Conservation (phyloP, 2,113 vertebrate genomes). For the Microtus richardsoni region DNA sequence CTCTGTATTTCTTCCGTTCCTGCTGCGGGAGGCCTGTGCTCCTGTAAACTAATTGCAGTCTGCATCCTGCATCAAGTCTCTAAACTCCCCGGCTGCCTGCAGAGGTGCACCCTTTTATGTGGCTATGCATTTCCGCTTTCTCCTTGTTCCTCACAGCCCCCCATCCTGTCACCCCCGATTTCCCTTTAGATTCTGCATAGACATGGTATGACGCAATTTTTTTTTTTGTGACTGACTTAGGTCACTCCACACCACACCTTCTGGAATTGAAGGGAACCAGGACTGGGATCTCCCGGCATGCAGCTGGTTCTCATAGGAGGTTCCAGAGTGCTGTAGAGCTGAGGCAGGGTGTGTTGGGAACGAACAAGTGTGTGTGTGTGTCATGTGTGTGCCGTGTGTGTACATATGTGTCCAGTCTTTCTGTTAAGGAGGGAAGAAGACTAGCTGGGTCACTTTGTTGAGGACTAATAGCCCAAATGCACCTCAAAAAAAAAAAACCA, state of each 20-base stretch:
- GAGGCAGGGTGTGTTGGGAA: no score
- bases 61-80: background rate
- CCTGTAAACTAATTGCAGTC: background rate
- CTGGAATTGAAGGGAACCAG: background rate
- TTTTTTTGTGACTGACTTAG: background rate
- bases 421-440: background rate
- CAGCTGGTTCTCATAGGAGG: background rate
- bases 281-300: background rate
- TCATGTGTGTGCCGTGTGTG: no score
- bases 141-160: background rate
- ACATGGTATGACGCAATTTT: no score
- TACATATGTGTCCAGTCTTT: background rate
- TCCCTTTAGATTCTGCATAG: background rate
- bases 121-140: background rate
- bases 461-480: constrained; percentile 16
- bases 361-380: no score
- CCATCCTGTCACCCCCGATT: background rate
- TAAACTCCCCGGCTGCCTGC: background rate
- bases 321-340: background rate
- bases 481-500: background rate
- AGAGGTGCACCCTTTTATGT: background rate
- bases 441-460: constrained; percentile 3
- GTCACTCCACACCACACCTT: background rate
- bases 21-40: background rate
- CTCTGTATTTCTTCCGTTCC: background rate